Evolutionary conservation across 1,140 invertebrate genomes (phyloP).

Genomic region (Plectus sambesii): DNA sequence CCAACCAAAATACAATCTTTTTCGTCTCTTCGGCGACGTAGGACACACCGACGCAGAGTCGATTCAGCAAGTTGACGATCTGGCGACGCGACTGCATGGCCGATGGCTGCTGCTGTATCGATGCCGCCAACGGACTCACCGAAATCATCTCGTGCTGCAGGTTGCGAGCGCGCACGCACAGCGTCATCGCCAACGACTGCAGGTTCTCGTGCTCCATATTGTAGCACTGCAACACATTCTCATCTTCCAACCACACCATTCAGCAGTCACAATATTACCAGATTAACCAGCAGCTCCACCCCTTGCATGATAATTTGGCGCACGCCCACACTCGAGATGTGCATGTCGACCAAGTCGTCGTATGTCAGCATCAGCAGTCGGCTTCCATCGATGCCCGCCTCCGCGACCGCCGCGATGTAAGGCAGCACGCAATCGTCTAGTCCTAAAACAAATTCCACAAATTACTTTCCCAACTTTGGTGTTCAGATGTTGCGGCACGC

Average conservation of each 20-base stretch:
- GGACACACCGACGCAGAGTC: slow-evolving; percentile 12
- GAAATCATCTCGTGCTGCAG: slow-evolving; percentile 6
- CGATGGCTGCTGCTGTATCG: neutral
- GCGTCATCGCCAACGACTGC: slow-evolving; percentile 17
- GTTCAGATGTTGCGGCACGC: too few species aligned
- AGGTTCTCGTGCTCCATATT: slow-evolving; percentile 20
- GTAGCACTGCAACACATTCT: slow-evolving; percentile 21
- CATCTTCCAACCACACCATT: neutral
- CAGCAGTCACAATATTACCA: slow-evolving; percentile 15
- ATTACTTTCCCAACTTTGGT: too few species aligned
- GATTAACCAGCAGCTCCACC: slow-evolving; percentile 16
- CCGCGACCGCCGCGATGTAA: slow-evolving; percentile 12
- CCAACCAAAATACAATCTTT: slow-evolving; percentile 23
- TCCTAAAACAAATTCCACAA: too few species aligned
- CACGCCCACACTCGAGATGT: slow-evolving; percentile 17
- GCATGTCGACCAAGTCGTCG: slow-evolving; percentile 15
- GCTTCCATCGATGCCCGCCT: slow-evolving; percentile 13
- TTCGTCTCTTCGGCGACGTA: slow-evolving; percentile 21
- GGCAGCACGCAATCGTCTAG: slow-evolving; percentile 20
- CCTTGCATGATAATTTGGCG: slow-evolving; percentile 24
- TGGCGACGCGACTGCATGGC: slow-evolving; percentile 5
- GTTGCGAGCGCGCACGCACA: neutral
- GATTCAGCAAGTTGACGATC: slow-evolving; percentile 17
- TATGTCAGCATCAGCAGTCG: slow-evolving; percentile 15
- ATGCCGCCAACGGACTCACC: too few species aligned